Percentiles rank a stretch among this genome's conserved stretches.
phyloP scores from a whole-genome alignment of 2,888 invertebrate species.

The Trachelus iudaicus region DNA sequence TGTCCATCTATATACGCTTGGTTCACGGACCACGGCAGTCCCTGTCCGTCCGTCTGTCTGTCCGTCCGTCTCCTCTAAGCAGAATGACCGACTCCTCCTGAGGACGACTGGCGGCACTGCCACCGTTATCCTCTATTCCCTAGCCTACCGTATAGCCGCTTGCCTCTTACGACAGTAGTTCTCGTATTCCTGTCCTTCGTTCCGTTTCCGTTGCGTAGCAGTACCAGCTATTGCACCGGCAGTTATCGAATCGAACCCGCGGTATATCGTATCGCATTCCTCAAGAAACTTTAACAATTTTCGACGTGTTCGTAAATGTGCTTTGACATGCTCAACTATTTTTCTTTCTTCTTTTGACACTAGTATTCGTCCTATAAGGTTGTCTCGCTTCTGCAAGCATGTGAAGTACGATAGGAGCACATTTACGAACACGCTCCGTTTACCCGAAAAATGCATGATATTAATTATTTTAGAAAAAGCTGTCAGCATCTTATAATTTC shows the following conservation, averaged over 20 bases:
- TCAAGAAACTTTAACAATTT: not conserved
- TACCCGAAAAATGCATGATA: not conserved
- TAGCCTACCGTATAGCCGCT: not conserved
- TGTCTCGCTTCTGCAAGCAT: not conserved
- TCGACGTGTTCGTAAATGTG: not conserved
- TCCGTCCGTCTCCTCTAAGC: not conserved
- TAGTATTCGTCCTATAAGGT: not conserved
- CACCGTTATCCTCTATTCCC: not conserved
- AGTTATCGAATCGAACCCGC: not conserved
- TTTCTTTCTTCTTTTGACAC: not conserved
- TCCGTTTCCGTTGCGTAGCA: not conserved
- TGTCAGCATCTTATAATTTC: not conserved
- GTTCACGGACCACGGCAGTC: conserved; percentile 20
- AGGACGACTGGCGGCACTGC: conserved; percentile 27
- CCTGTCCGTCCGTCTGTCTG: conserved; percentile 3
- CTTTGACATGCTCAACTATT: not conserved
- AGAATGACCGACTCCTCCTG: conserved; percentile 21
- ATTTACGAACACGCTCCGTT: not conserved
- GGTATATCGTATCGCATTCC: not conserved
- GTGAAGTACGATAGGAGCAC: not conserved
- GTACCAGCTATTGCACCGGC: not conserved
- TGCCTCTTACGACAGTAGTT: not conserved
- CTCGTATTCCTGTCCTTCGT: not conserved
- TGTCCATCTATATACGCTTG: conserved; percentile 21
- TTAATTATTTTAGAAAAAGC: not conserved